Conservation (phyloP, 2,797 vertebrate genomes). For the Phoebastria nigripes region DNA sequence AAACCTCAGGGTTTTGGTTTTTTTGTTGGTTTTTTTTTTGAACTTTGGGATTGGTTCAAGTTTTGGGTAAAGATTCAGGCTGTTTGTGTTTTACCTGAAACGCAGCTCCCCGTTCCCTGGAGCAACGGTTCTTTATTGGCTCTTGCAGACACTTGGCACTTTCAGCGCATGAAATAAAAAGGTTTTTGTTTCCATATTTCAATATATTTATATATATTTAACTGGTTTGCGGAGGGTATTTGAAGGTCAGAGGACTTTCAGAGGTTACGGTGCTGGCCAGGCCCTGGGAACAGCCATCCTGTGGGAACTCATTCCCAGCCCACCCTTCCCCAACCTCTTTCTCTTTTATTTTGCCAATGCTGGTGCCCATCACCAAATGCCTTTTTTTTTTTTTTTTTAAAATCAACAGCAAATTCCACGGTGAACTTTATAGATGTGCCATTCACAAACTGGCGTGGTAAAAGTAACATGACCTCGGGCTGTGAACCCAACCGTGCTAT, state of each 20-base stretch:
- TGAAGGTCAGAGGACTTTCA: slow-evolving; percentile 41
- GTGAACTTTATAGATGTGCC: neutral
- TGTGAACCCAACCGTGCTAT: neutral
- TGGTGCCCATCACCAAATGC: neutral
- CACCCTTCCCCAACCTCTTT: neutral
- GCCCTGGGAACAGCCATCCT: neutral
- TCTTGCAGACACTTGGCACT: slow-evolving; percentile 17
- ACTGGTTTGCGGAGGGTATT: neutral
- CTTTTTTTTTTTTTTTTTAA: neutral
- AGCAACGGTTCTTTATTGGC: slow-evolving; percentile 5
- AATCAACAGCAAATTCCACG: accelerated
- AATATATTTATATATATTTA: slow-evolving; percentile 33
- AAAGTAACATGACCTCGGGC: neutral
- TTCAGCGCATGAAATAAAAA: neutral
- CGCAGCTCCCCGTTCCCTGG: neutral
- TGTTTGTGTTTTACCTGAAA: slow-evolving; percentile 32
- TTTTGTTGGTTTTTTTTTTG: too few relatives aligned
- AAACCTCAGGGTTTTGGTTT: neutral
- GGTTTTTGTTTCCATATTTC: slow-evolving; percentile 62
- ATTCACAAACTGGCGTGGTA: neutral
- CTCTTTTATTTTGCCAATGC: neutral
- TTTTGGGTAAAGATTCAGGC: neutral
- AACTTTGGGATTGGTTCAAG: neutral
- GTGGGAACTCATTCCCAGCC: neutral
- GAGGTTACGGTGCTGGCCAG: neutral